Percentiles rank a stretch among this genome's conserved stretches.
phyloP scores from a whole-genome alignment of 2,113 vertebrate species.

The Alexandromys fortis region DNA sequence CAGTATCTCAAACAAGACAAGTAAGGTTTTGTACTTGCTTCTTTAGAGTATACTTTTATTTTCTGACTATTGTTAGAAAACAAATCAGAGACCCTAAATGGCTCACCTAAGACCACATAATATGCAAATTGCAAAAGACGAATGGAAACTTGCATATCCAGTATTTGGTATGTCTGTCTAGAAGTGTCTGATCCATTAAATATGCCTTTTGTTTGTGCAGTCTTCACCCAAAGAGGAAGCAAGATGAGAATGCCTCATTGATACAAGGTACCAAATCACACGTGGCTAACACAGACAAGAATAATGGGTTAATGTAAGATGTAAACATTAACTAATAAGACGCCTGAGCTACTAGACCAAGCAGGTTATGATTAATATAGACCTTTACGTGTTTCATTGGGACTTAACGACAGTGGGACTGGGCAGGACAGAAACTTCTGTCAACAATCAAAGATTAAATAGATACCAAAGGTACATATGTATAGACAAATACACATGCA shows the following conservation, averaged over 20 bases:
- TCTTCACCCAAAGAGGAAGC: too few relatives aligned
- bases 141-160: background rate
- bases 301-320: too few relatives aligned
- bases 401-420: too few relatives aligned
- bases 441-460: background rate
- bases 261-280: too few relatives aligned
- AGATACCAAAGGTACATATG: background rate
- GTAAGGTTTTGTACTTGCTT: background rate
- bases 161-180: background rate
- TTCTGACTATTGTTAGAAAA: background rate
- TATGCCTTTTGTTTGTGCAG: background rate
- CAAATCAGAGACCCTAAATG: background rate
- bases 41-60: background rate
- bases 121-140: background rate
- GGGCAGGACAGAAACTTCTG: too few relatives aligned
- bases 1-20: conserved; percentile 1
- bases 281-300: too few relatives aligned
- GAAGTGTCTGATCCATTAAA: background rate
- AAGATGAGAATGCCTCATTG: too few relatives aligned
- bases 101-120: background rate
- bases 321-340: too few relatives aligned
- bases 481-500: background rate
- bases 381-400: too few relatives aligned
- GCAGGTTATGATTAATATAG: too few relatives aligned
- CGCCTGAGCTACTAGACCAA: too few relatives aligned